Evolutionary conservation across 2,113 vertebrate genomes (phyloP), one percentile per base, ranked within the genome.

Genomic region (Platycercus adscitus): DNA sequence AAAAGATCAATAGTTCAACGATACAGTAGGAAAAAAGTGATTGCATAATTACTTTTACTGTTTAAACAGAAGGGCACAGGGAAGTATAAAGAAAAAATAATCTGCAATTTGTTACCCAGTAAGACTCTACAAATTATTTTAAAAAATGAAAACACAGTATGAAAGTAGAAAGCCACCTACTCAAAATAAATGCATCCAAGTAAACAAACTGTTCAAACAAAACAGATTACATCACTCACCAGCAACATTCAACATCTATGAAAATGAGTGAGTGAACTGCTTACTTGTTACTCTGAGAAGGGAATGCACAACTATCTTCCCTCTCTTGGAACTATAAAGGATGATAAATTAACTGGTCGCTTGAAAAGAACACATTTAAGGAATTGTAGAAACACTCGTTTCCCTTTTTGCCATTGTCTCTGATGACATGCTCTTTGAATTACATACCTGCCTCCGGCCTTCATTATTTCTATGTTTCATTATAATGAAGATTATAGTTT

Each of bases 361-460:
- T 65, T 81, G 84, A 76, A 65, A 96, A 89, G 71, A 86, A 86
- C 46, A 2, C 21, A 88, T 50, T 75, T 91, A 33, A 47, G 64
- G 69, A 77, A 53, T 15, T 65, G 81, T 28, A 82, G 70, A 81
- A 89, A 86, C 85, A 86, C 37, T 89, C 13, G 8, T 60, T 89
- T 87, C 49, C 60, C 50, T 82, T 94, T 81, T 72, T 46, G 58
- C 52, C 44, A 37, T 53, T 76, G 88, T 37, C 91, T n/a, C 80
- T 78, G 69, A 88, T 17, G 86, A 88, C 47, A 77, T 5, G 23
- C 50, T 86, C 66, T 41, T n/a, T 92, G 94, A 94, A 96, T 81
- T 86, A 95, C n/a, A 70, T 37, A 90, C 52, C 84, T 93, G 76
- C 89, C 93, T 88, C 85, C 60, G 90, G 86, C 63, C 83, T 89